Conservation (phyloP, 2,888 invertebrate genomes). For the Deilephila elpenor region DNA sequence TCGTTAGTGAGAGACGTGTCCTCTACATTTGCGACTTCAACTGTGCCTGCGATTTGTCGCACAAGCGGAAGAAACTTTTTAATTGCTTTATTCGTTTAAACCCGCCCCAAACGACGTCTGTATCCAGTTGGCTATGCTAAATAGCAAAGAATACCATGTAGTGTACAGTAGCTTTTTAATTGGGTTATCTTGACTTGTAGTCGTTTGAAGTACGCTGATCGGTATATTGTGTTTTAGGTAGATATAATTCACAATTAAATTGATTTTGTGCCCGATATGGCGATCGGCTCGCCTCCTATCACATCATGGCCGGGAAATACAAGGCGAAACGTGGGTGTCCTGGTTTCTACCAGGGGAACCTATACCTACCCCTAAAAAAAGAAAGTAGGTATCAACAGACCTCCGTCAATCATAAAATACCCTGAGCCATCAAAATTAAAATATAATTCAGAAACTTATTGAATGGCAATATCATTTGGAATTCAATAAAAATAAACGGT, state of each 20-base stretch:
- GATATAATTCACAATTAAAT: too few species aligned
- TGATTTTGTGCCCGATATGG: too few species aligned
- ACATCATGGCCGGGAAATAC: too few species aligned
- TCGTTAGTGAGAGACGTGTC: slow-evolving; percentile 38
- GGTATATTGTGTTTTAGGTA: neutral
- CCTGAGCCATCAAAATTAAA: neutral
- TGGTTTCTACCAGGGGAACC: too few species aligned
- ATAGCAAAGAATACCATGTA: neutral
- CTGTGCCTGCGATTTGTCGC: slow-evolving; percentile 43
- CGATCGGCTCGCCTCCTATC: too few species aligned
- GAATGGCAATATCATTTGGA: slow-evolving; percentile 4
- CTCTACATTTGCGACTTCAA: slow-evolving; percentile 45
- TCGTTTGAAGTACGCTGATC: neutral
- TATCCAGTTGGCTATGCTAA: slow-evolving; percentile 28
- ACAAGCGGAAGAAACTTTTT: slow-evolving; percentile 51
- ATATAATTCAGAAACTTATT: neutral
- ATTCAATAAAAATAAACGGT: slow-evolving; percentile 29
- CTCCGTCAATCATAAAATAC: neutral
- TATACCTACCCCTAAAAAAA: too few species aligned
- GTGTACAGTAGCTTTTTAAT: neutral
- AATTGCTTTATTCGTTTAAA: slow-evolving; percentile 55
- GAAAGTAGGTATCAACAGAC: neutral
- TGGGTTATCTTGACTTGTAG: neutral
- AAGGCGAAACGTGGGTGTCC: too few species aligned
- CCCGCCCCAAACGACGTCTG: neutral